These are phyloP conservation scores for Hydrocynus forskahlii DNA, from an alignment of 2,797 vertebrate genomes.

Conservation along the genomic window DNA sequence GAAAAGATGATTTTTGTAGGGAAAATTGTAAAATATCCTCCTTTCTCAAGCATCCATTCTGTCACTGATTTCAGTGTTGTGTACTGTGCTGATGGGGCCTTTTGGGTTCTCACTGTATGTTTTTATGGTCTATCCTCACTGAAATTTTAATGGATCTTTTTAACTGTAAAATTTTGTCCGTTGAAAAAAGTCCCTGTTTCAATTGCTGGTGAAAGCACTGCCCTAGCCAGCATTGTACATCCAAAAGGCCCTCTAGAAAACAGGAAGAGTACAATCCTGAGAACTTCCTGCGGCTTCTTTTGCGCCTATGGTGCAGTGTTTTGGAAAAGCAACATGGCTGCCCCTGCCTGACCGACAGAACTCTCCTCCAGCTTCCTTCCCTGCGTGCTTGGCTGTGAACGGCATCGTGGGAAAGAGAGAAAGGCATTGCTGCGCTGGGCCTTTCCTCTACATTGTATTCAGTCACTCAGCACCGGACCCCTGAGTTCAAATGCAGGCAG, in stretches of 20 bases:
- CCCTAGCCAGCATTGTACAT: slow-evolving; percentile 64
- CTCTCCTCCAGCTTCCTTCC: slow-evolving; percentile 74
- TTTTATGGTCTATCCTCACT: background rate
- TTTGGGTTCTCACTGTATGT: background rate
- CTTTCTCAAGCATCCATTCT: background rate
- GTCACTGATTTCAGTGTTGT: background rate
- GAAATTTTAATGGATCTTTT: slow-evolving; percentile 19
- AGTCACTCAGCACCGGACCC: slow-evolving; percentile 55
- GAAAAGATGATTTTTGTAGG: background rate
- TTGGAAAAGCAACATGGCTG: slow-evolving; percentile 49
- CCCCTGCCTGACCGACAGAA: slow-evolving; percentile 62
- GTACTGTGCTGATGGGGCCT: background rate
- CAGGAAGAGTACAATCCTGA: slow-evolving; percentile 80
- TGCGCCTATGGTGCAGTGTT: slow-evolving; percentile 62
- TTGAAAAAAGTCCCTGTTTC: slow-evolving; percentile 53
- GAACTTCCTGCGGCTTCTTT: slow-evolving; percentile 79
- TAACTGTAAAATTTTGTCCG: background rate
- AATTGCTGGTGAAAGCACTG: slow-evolving; percentile 65
- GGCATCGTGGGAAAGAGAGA: slow-evolving; percentile 78
- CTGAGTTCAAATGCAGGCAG: slow-evolving; percentile 46
- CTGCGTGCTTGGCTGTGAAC: slow-evolving; percentile 61
- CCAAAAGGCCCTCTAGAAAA: slow-evolving; percentile 68
- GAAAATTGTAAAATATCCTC: background rate
- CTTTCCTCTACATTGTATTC: slow-evolving; percentile 52
- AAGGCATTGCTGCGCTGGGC: slow-evolving; percentile 61